phyloP scores from a whole-genome alignment of 2,888 invertebrate species.

The Saturnia pavonia region DNA sequence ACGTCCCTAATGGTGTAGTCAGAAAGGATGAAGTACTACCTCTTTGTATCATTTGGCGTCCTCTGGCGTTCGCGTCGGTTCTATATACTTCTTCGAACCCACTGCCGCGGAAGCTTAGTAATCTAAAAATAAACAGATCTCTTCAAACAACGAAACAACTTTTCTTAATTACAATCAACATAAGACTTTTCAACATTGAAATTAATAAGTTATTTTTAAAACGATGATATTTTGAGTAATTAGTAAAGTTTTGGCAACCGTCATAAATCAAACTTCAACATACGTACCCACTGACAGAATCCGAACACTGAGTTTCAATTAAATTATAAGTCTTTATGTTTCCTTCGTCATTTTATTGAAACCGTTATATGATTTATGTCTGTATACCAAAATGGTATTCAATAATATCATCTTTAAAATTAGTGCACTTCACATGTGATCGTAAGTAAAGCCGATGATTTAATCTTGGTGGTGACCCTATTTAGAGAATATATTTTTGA shows the following conservation, averaged over 20 bases:
- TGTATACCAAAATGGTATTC: too few relatives aligned
- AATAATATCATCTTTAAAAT: too few relatives aligned
- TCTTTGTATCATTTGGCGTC: not conserved
- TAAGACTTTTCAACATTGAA: not conserved
- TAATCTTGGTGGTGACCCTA: too few relatives aligned
- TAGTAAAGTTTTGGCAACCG: constrained; percentile 48
- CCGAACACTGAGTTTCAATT: constrained; percentile 43
- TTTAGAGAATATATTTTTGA: too few relatives aligned
- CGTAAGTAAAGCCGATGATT: too few relatives aligned
- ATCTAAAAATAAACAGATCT: not conserved
- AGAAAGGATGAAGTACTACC: not conserved
- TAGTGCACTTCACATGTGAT: too few relatives aligned
- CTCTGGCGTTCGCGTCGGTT: not conserved
- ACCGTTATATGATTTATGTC: not conserved
- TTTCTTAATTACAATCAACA: not conserved
- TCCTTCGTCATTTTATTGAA: not conserved
- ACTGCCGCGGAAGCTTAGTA: not conserved
- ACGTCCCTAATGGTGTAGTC: not conserved
- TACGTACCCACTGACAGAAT: constrained; percentile 36
- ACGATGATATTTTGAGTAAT: constrained; percentile 30
- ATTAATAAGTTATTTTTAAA: not conserved
- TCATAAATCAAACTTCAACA: constrained; percentile 48
- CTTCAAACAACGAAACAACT: not conserved
- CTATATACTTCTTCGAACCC: not conserved
- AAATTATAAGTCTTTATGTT: constrained; percentile 2